These are phyloP conservation scores for Drosophila simulans DNA, from an alignment of 1,140 invertebrate genomes.

Conservation along the genomic window DNA sequence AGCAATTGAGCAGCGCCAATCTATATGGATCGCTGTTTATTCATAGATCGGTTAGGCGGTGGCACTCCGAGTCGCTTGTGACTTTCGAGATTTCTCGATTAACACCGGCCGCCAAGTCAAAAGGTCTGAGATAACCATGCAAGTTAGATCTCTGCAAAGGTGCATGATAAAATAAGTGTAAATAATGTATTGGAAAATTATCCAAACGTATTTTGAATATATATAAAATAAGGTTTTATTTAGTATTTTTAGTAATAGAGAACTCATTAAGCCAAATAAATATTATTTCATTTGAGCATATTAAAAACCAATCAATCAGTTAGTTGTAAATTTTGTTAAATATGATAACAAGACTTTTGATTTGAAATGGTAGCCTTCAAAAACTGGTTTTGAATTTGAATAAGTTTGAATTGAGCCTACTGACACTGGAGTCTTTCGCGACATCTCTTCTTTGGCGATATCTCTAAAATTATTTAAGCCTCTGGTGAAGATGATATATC, in stretches of 20 bases:
- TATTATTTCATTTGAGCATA: not conserved
- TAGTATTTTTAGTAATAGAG: no score
- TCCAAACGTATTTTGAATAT: no score
- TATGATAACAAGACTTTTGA: no score
- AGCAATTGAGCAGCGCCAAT: conserved; percentile 33
- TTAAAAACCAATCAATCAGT: conserved; percentile 11
- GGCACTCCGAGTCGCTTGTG: conserved; percentile 9
- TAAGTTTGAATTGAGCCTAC: not conserved
- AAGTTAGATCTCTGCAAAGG: no score
- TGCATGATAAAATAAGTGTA: no score
- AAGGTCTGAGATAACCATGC: not conserved
- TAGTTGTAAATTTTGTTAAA: no score
- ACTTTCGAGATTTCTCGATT: conserved; percentile 2
- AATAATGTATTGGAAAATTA: no score
- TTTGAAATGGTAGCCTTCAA: not conserved
- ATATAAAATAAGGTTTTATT: no score
- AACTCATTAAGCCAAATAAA: no score
- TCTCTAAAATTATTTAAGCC: not conserved
- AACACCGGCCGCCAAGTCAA: conserved; percentile 9
- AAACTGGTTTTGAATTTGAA: not conserved
- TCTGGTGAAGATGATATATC: no score
- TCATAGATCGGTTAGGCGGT: conserved; percentile 17
- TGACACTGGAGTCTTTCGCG: not conserved
- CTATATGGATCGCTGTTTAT: conserved; percentile 38
- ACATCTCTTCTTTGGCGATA: not conserved